Evolutionary conservation across 2,113 vertebrate species (phyloP).

Genomic region (Poeciliopsis turrubarensis): DNA sequence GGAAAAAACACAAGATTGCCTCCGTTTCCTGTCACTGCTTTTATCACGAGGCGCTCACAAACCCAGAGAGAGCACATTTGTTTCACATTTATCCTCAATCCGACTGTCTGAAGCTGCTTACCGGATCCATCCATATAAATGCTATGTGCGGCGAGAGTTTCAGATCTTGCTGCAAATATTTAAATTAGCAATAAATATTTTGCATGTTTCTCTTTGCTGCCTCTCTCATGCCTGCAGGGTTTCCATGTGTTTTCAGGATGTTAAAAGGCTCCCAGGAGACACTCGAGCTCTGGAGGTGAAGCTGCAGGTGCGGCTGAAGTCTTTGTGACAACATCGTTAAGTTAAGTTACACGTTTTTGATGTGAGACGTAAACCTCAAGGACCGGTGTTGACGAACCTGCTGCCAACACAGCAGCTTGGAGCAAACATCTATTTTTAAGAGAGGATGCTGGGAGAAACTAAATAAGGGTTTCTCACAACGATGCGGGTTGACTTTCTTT

Average conservation of each 20-base stretch:
- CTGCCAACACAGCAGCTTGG: background rate
- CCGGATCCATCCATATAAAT: background rate
- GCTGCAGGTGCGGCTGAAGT: background rate
- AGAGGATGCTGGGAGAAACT: slow-evolving; percentile 18
- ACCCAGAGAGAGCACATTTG: slow-evolving; percentile 26
- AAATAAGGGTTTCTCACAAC: slow-evolving; percentile 20
- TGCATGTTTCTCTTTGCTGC: slow-evolving; percentile 22
- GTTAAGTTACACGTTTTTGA: background rate
- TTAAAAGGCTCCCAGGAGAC: background rate
- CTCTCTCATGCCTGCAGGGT: background rate
- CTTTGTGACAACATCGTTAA: background rate
- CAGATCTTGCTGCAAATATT: slow-evolving; percentile 51
- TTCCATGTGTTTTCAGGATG: slow-evolving; percentile 6
- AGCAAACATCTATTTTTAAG: background rate
- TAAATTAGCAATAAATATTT: slow-evolving; percentile 48
- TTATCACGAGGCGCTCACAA: slow-evolving; percentile 6
- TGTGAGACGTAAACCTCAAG: background rate
- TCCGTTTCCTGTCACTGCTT: slow-evolving; percentile 20
- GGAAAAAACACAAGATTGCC: slow-evolving; percentile 30
- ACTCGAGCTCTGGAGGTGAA: slow-evolving; percentile 1
- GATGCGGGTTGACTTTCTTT: no score
- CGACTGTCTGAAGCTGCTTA: slow-evolving; percentile 1
- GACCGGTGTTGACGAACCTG: slow-evolving; percentile 13
- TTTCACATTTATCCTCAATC: slow-evolving; percentile 40
- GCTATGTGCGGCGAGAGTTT: background rate